Conservation (phyloP, 2,888 invertebrate genomes). For the Creontiades dilutus region DNA sequence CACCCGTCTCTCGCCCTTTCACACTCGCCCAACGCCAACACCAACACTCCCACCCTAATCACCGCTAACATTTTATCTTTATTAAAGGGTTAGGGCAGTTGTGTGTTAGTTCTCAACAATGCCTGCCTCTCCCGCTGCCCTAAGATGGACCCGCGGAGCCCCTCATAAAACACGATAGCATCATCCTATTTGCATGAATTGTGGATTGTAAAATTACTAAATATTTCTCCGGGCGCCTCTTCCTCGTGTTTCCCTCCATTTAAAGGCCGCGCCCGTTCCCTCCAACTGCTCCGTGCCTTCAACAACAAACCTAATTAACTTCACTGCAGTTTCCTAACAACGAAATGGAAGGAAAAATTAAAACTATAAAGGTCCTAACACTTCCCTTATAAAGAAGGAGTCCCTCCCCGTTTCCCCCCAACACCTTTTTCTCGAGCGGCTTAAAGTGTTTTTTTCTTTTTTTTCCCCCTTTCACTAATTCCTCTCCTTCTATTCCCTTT, state of each 20-base stretch:
- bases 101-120: constrained; percentile 38
- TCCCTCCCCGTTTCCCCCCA: neutral
- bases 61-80: constrained; percentile 62
- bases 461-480: constrained; percentile 14
- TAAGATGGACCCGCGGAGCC: constrained; percentile 41
- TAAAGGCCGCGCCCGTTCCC: neutral
- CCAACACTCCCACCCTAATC: constrained; percentile 43
- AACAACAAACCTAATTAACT: constrained; percentile 63
- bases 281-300: constrained; percentile 45
- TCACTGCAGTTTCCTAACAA: constrained; percentile 64
- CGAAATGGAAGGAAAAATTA: constrained; percentile 53
- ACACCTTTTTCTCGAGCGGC: neutral
- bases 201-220: constrained; percentile 66
- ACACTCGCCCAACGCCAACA: neutral
- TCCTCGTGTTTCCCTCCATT: constrained; percentile 16
- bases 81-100: constrained; percentile 53
- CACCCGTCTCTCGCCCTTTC: no score
- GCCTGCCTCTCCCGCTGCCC: constrained; percentile 6
- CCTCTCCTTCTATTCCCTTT: neutral
- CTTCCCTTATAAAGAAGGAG: constrained; percentile 24
- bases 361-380: constrained; percentile 56
- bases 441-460: neutral
- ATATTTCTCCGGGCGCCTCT: constrained; percentile 54
- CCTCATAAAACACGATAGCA: constrained; percentile 60
- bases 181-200: constrained; percentile 67